phyloP scores from a whole-genome alignment of 2,888 invertebrate species.

The Hedychridium roseum region DNA sequence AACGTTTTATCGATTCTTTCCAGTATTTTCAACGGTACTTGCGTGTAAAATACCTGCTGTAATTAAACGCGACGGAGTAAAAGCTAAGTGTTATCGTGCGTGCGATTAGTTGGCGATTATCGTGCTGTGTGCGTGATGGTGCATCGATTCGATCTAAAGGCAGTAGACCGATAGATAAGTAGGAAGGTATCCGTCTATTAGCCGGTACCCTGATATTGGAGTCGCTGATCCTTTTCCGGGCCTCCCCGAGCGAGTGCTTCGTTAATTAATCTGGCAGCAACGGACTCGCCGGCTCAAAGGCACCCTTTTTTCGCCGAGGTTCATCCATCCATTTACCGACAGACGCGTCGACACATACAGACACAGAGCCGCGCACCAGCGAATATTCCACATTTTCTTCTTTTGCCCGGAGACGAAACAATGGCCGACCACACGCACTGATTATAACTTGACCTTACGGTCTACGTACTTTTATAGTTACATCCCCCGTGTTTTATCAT shows the following conservation, averaged over 20 bases:
- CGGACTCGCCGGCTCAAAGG: constrained; percentile 50
- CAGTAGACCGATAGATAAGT: constrained; percentile 34
- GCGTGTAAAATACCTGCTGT: too few relatives aligned
- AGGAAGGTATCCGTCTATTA: constrained; percentile 3
- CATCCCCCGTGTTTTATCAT: constrained; percentile 40
- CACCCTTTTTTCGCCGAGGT: constrained; percentile 51
- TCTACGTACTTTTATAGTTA: constrained; percentile 43
- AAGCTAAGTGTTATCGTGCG: constrained; percentile 6
- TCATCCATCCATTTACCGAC: constrained; percentile 55
- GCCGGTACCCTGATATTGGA: constrained; percentile 35
- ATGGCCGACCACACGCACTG: too few relatives aligned
- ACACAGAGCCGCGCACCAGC: too few relatives aligned
- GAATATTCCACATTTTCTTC: too few relatives aligned
- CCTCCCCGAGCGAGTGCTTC: constrained; percentile 57
- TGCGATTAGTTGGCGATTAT: constrained; percentile 20
- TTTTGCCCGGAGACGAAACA: too few relatives aligned
- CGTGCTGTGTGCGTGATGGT: constrained; percentile 7
- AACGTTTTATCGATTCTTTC: too few relatives aligned
- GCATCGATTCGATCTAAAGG: constrained; percentile 28
- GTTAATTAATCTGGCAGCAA: constrained; percentile 61
- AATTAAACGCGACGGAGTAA: too few relatives aligned
- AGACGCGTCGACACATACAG: too few relatives aligned
- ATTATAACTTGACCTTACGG: too few relatives aligned
- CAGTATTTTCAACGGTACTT: too few relatives aligned
- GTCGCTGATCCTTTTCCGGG: constrained; percentile 46